A percentile compares a stretch with the other conserved stretches of the same genome.
Evolutionary conservation across 1,140 invertebrate species (phyloP).

Genomic region (Trachelipus rathkii): DNA sequence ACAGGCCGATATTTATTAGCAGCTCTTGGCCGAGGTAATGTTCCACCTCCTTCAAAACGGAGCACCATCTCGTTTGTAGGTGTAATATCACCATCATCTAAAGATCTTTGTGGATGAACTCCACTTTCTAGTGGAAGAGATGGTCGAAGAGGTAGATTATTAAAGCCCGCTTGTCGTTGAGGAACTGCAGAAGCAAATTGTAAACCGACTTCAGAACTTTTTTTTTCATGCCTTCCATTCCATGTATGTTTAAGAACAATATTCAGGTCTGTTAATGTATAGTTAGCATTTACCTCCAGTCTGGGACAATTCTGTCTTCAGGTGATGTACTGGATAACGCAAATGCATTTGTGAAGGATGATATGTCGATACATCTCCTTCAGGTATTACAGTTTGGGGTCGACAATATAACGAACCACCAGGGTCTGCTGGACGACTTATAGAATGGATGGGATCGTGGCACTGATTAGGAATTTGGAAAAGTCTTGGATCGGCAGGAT

Average conservation of each 20-base stretch:
- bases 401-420: constrained; percentile 14
- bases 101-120: constrained; percentile 59
- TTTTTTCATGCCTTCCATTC: constrained; percentile 47
- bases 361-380: not conserved
- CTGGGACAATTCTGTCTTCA: constrained; percentile 14
- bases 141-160: constrained; percentile 34
- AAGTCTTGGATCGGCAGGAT: constrained; percentile 35
- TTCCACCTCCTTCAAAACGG: constrained; percentile 64
- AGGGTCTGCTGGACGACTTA: constrained; percentile 30
- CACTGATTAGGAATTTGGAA: constrained; percentile 34
- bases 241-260: constrained; percentile 53
- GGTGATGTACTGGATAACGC: constrained; percentile 26
- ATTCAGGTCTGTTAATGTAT: constrained; percentile 50
- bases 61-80: constrained; percentile 68
- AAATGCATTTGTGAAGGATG: constrained; percentile 18
- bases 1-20: constrained; percentile 76
- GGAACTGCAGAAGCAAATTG: too few relatives aligned
- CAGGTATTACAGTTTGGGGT: not conserved
- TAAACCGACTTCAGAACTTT: too few relatives aligned
- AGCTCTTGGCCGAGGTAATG: constrained; percentile 70
- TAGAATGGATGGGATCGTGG: constrained; percentile 6
- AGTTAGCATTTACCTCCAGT: constrained; percentile 17
- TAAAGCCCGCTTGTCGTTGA: constrained; percentile 26
- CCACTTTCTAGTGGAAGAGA: constrained; percentile 53
- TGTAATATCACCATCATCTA: constrained; percentile 82